Percentiles rank a stretch among this genome's conserved stretches.
Evolutionary conservation across 2,113 vertebrate species (phyloP).

Genomic region (Candoia aspera): DNA sequence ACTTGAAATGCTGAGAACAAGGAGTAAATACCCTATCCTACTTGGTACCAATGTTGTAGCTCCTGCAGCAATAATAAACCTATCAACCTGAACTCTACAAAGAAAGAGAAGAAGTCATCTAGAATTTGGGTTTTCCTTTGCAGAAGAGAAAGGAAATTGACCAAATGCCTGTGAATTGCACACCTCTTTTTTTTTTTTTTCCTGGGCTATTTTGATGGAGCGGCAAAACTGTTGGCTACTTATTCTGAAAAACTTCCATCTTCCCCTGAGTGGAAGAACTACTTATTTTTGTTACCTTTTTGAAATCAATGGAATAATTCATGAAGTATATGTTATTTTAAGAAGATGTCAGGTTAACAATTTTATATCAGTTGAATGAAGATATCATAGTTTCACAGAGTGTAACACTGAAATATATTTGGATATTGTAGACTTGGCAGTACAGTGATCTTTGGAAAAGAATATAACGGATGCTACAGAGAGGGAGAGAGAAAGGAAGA

Average conservation of each 20-base stretch:
- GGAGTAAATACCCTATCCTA: no score
- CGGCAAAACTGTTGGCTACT: neutral
- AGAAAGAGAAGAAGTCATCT: no score
- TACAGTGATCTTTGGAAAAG: constrained; percentile 18
- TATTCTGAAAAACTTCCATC: neutral
- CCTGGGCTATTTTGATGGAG: neutral
- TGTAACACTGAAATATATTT: neutral
- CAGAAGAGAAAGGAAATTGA: no score
- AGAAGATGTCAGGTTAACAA: neutral
- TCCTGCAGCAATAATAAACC: no score
- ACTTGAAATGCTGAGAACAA: no score
- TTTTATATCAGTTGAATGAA: neutral
- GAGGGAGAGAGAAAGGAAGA: neutral
- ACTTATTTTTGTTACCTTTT: neutral
- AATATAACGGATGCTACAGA: neutral
- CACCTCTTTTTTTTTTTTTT: neutral
- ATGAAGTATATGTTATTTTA: neutral
- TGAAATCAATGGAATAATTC: constrained; percentile 2
- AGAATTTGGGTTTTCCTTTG: no score
- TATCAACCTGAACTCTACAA: no score
- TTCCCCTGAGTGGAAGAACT: neutral
- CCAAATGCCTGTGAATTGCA: no score
- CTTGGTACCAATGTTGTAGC: no score
- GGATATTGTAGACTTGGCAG: no score
- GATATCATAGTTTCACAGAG: neutral